phyloP scores from a whole-genome alignment of 2,113 vertebrate species.

The Callopanchax toddi region DNA sequence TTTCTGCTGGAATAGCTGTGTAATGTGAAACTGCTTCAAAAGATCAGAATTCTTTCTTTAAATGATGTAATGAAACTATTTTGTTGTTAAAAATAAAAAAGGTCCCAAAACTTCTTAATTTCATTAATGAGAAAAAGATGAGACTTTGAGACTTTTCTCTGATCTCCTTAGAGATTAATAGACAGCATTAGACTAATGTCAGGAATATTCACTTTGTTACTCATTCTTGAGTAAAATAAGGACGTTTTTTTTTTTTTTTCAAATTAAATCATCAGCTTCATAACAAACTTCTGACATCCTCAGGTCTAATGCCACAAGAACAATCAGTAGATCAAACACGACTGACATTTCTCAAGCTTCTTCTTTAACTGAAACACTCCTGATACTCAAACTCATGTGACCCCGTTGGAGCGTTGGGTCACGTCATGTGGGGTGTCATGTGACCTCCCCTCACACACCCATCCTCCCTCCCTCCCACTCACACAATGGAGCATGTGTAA shows the following conservation, averaged over 20 bases:
- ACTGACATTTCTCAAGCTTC: not conserved
- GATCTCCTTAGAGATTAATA: not conserved
- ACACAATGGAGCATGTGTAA: constrained; percentile 8
- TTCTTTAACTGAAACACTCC: not conserved
- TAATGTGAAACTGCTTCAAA: too few relatives aligned
- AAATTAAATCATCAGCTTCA: not conserved
- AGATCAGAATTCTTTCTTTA: too few relatives aligned
- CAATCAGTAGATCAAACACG: not conserved
- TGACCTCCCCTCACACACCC: constrained; percentile 22
- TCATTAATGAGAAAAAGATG: not conserved
- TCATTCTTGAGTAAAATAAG: too few relatives aligned
- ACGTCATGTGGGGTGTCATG: constrained; percentile 38
- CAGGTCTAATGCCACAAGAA: not conserved
- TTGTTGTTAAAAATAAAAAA: too few relatives aligned
- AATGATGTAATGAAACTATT: too few relatives aligned
- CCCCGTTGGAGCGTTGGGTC: constrained; percentile 18
- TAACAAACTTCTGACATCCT: not conserved
- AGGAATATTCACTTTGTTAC: too few relatives aligned
- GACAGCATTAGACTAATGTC: constrained; percentile 3
- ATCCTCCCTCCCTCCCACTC: not conserved
- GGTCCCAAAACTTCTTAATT: too few relatives aligned
- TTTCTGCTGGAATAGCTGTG: too few relatives aligned
- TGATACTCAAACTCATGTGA: constrained; percentile 13
- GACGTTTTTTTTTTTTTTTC: too few relatives aligned
- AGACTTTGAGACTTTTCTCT: not conserved